Base-by-base conservation (phyloP, 2,888 invertebrate genomes). In the Callyntrura sp. region DNA sequence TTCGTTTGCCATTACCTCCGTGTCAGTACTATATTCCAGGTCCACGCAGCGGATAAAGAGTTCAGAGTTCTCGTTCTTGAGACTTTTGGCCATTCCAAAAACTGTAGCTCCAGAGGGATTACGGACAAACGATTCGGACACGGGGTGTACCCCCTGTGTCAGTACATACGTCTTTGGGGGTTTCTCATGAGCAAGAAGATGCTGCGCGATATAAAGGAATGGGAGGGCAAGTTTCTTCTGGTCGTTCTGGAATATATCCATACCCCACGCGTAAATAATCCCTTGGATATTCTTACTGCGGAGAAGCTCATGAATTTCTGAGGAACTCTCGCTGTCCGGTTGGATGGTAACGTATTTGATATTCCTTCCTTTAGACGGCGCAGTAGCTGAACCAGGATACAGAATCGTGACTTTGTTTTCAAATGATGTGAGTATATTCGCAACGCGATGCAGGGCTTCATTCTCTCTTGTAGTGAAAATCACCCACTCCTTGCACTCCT, bases 1-100 rank as follows among this genome's bases (percentile, higher is more conserved):
- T 3, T 68, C 25, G 0, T 84, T 51, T 11, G 20, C 45, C 14
- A 45, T 45, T 3, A 43, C 73, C 0, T 23, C 8, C 8, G 11
- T 14, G 0, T 0, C 12, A 23, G n/a, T n/a, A n/a, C n/a, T n/a
- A n/a, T n/a, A n/a, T n/a, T 70, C 60, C 20, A 73, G 17, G 12
- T 85, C 85, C 11, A 85, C 35, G 28, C 23, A 62, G 0, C 78
- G 23, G 1, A 43, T 60, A 60, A 28, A 25, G 14, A 85, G 1
- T 0, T 85, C 85, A 8, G 48, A 23, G 11, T 65, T 73, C 45
- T 85, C 89, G 45, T 89, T 84, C 20, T 73, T 76, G n/a, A 89
- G 57, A 0, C 57, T 20, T 17, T 90, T 90, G 9, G 28, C n/a
- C 76, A 76, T 76, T 23, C 76, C 76, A 51, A 76, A 76, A 0